These are phyloP conservation scores for Propithecus coquereli DNA, from an alignment of 2,113 vertebrate species.

Conservation along the genomic window DNA sequence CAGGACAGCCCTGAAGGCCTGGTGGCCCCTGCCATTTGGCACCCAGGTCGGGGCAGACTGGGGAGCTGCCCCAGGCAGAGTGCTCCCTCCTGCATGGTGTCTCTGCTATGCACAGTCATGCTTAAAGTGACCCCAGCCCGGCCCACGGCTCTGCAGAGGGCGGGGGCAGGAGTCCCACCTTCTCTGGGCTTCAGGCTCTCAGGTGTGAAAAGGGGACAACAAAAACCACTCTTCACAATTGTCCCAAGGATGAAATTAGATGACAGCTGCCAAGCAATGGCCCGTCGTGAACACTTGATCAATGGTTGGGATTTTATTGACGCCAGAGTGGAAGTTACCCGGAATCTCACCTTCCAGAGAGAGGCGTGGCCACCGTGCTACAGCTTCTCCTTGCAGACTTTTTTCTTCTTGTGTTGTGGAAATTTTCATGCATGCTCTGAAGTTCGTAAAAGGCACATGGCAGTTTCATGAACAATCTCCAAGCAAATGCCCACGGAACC, in stretches of 20 bases:
- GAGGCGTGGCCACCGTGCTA: fast-evolving
- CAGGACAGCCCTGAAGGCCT: not conserved
- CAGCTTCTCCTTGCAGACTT: fast-evolving
- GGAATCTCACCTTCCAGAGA: not conserved
- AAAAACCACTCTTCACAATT: not conserved
- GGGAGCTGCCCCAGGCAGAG: fast-evolving
- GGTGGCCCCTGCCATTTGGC: conserved; percentile 57
- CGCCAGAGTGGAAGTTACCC: not conserved
- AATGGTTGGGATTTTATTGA: not conserved
- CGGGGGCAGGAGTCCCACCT: not conserved
- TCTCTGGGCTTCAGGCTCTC: not conserved
- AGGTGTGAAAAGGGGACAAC: not conserved
- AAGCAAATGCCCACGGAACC: not conserved
- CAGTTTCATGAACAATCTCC: fast-evolving
- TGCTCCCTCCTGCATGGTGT: fast-evolving
- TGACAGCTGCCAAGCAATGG: not conserved
- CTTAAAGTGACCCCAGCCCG: not conserved
- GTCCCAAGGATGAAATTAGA: not conserved
- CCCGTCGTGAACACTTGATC: not conserved
- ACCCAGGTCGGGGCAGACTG: not conserved
- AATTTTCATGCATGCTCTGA: fast-evolving
- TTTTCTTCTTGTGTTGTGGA: not conserved
- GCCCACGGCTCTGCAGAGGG: not conserved
- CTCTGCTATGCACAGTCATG: fast-evolving
- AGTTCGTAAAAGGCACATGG: fast-evolving